Evolutionary conservation across 2,888 invertebrate species (phyloP).

Genomic region (Carterocephalus palaemon): DNA sequence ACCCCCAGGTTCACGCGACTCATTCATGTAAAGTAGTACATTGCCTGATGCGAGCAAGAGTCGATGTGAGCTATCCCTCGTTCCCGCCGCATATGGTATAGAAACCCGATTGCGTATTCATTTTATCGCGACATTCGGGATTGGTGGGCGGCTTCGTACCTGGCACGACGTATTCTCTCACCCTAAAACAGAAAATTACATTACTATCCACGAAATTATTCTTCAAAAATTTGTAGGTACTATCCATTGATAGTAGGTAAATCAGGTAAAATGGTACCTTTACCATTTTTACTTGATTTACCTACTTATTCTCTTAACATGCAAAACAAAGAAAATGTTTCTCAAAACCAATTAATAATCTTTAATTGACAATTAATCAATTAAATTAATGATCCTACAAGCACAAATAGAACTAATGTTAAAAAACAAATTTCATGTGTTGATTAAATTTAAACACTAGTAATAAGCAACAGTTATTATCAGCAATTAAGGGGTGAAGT

Average conservation of each 20-base stretch:
- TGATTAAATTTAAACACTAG: conserved; percentile 18
- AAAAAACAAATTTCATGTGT: conserved; percentile 6
- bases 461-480: conserved; percentile 35
- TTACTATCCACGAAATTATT: neutral
- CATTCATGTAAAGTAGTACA: neutral
- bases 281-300: no score
- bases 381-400: no score
- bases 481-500: conserved; percentile 40
- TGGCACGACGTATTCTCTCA: conserved; percentile 55
- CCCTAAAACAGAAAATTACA: conserved; percentile 4
- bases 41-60: conserved; percentile 29
- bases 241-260: no score
- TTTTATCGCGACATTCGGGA: conserved; percentile 53
- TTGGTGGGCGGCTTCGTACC: conserved; percentile 57
- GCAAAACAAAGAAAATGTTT: no score
- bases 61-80: conserved; percentile 45
- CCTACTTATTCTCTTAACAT: no score
- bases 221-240: neutral
- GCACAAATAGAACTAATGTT: no score
- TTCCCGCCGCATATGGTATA: conserved; percentile 41
- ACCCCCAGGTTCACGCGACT: neutral
- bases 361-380: no score
- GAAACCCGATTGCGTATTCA: conserved; percentile 49
- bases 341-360: no score
- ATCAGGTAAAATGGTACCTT: no score